A percentile compares a stretch with the other conserved stretches of the same genome.
These are phyloP conservation scores for Isotomurus palustris DNA, from an alignment of 2,888 invertebrate species.

Conservation along the genomic window DNA sequence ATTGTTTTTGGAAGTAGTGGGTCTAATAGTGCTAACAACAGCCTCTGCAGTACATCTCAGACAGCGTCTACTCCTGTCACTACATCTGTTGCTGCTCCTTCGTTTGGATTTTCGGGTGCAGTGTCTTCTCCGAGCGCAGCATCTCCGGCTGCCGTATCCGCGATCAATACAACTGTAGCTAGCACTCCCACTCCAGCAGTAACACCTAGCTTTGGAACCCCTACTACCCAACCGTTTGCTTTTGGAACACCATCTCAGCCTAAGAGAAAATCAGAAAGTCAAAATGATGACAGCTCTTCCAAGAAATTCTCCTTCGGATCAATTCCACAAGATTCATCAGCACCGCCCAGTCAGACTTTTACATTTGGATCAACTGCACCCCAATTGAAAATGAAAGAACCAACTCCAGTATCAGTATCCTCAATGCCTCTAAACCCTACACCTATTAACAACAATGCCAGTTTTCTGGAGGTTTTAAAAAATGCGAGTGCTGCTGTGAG, in stretches of 20 bases:
- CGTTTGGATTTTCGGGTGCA: too few relatives aligned
- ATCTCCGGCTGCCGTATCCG: too few relatives aligned
- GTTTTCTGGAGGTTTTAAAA: slow-evolving; percentile 6
- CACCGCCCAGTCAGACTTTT: neutral
- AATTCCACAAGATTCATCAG: neutral
- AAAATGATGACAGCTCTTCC: too few relatives aligned
- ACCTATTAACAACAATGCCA: neutral
- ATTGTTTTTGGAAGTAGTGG: neutral
- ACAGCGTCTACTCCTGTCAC: neutral
- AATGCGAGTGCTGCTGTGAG: slow-evolving; percentile 10
- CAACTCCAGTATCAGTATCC: neutral
- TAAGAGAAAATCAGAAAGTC: too few relatives aligned
- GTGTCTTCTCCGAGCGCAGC: too few relatives aligned
- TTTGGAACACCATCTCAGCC: too few relatives aligned
- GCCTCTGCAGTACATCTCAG: neutral
- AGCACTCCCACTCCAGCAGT: too few relatives aligned
- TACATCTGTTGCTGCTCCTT: too few relatives aligned
- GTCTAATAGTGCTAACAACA: neutral
- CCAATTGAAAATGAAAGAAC: slow-evolving; percentile 1
- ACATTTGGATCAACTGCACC: neutral
- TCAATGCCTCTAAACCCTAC: neutral
- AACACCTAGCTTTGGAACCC: too few relatives aligned
- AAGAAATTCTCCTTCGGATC: too few relatives aligned
- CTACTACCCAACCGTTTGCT: too few relatives aligned
- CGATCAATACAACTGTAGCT: too few relatives aligned